These are phyloP conservation scores for Pseudopleuronectes americanus DNA, from an alignment of 2,797 vertebrate species.

Conservation along the genomic window DNA sequence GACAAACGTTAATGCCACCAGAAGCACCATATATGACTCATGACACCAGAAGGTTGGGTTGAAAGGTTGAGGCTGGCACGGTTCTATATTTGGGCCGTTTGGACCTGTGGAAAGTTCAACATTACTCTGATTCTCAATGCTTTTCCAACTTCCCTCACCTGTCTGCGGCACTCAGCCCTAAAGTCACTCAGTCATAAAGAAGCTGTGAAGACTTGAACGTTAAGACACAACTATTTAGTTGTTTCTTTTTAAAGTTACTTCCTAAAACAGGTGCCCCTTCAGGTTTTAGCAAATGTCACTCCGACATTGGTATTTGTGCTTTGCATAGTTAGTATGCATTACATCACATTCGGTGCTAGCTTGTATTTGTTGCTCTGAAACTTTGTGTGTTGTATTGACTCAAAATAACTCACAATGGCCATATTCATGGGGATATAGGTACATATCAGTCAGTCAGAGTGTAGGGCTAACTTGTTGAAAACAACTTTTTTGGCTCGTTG, in stretches of 20 bases:
- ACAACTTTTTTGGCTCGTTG: neutral
- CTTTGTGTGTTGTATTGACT: constrained; percentile 1
- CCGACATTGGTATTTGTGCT: neutral
- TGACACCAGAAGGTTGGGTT: constrained; percentile 25
- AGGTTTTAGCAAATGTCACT: neutral
- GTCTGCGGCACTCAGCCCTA: neutral
- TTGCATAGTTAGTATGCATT: neutral
- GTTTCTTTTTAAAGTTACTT: neutral
- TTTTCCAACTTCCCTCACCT: constrained; percentile 5
- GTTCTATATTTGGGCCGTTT: constrained; percentile 33
- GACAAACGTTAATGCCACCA: constrained; percentile 20
- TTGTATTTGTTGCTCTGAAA: constrained; percentile 10
- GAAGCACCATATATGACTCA: constrained; percentile 5
- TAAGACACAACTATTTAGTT: neutral
- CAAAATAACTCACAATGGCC: constrained; percentile 4
- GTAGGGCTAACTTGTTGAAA: neutral
- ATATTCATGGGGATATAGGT: neutral
- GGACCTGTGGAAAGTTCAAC: constrained; percentile 18
- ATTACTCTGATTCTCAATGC: constrained; percentile 5
- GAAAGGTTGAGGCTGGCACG: constrained; percentile 7
- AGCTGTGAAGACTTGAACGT: constrained; percentile 1
- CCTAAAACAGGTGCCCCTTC: too few relatives aligned
- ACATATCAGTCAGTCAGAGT: neutral
- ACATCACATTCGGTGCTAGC: constrained; percentile 2
- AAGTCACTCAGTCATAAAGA: neutral